A percentile compares a stretch with the other conserved stretches of the same genome.
Conservation (phyloP, 1,140 invertebrate species). For the Paracyclopina nana region DNA sequence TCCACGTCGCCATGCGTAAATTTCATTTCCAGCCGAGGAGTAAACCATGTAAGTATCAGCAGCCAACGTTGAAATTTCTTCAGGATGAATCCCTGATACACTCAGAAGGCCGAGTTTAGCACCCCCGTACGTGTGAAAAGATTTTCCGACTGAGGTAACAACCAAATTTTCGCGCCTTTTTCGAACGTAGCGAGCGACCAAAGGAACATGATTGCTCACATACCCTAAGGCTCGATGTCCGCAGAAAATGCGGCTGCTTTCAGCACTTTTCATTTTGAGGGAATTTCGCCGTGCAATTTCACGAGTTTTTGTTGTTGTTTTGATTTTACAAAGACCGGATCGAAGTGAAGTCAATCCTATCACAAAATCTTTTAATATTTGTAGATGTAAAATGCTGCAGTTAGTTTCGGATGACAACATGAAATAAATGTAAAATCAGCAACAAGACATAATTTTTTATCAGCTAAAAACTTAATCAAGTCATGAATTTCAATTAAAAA, state of each 20-base stretch:
- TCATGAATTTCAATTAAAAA: too few species aligned
- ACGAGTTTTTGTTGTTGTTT: too few species aligned
- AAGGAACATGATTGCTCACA: slow-evolving; percentile 77
- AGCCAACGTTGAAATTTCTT: slow-evolving; percentile 57
- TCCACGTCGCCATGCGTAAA: slow-evolving; percentile 70
- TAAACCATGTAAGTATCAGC: slow-evolving; percentile 61
- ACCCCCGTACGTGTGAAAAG: slow-evolving; percentile 73
- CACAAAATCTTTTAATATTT: too few species aligned
- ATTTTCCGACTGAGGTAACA: slow-evolving; percentile 66
- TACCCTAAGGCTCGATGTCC: slow-evolving; percentile 65
- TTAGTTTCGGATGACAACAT: too few species aligned
- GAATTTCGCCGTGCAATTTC: too few species aligned
- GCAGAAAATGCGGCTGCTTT: slow-evolving; percentile 64
- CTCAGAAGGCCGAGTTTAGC: slow-evolving; percentile 56
- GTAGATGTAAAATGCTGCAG: too few species aligned
- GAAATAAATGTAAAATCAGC: too few species aligned
- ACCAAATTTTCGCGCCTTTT: slow-evolving; percentile 66
- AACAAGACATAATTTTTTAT: too few species aligned
- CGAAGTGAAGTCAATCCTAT: too few species aligned
- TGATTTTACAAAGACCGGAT: too few species aligned
- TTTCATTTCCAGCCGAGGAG: slow-evolving; percentile 47
- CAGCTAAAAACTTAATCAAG: too few species aligned
- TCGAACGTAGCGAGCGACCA: slow-evolving; percentile 60
- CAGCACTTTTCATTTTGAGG: too few species aligned
- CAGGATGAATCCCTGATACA: slow-evolving; percentile 55